A percentile compares a stretch with the other conserved stretches of the same genome.
Evolutionary conservation across 2,113 vertebrate genomes (phyloP).

Genomic region (Coptodon rendalli): DNA sequence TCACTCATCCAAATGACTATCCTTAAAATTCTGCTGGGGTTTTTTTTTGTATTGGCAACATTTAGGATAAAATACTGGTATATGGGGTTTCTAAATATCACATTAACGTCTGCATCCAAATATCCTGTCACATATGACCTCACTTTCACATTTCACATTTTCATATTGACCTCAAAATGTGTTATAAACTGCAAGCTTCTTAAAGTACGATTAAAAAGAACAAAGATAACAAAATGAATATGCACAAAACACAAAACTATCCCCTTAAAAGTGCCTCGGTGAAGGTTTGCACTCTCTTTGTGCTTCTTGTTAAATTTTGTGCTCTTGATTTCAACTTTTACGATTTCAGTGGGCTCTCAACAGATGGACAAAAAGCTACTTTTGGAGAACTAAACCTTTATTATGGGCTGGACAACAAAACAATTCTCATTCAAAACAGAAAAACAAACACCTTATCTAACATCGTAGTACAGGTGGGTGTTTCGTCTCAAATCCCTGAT

Average conservation of each 20-base stretch:
- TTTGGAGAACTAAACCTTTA: neutral
- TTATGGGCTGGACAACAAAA: neutral
- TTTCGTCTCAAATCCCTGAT: conserved; percentile 23
- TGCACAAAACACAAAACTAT: neutral
- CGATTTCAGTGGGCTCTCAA: neutral
- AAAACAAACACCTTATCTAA: neutral
- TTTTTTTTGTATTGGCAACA: neutral
- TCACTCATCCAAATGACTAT: neutral
- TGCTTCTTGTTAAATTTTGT: neutral
- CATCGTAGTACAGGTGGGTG: neutral
- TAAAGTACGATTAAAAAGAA: neutral
- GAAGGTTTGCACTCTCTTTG: neutral
- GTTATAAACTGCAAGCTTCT: neutral
- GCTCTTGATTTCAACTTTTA: neutral
- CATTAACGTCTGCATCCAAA: neutral
- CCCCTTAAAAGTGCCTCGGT: neutral
- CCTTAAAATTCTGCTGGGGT: too few species aligned
- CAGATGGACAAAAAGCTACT: neutral
- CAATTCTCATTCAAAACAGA: neutral
- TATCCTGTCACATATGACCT: neutral
- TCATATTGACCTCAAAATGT: neutral
- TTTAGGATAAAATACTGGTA: neutral
- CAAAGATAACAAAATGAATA: neutral
- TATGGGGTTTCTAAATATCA: neutral
- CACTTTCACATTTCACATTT: neutral